These are phyloP conservation scores for Schrankia costaestrigalis DNA, from an alignment of 2,888 invertebrate genomes.

Conservation along the genomic window DNA sequence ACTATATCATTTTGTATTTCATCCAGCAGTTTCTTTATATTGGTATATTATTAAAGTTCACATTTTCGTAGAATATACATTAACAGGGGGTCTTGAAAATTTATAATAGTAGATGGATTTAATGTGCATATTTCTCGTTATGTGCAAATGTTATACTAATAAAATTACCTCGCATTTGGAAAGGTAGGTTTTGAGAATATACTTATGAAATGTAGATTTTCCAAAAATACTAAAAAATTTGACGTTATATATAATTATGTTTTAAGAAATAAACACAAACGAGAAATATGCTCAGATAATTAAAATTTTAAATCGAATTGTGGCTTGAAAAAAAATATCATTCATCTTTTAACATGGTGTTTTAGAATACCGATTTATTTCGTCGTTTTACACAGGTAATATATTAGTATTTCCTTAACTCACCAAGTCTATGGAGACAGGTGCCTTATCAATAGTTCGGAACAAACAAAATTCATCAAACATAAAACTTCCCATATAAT, in stretches of 20 bases:
- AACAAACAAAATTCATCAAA: conserved; percentile 20
- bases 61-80: conserved; percentile 57
- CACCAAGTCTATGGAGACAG: conserved; percentile 32
- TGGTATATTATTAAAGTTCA: conserved; percentile 33
- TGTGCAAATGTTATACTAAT: conserved; percentile 61
- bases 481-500: conserved; percentile 5
- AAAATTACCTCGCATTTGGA: conserved; percentile 80
- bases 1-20: conserved; percentile 41
- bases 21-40: conserved; percentile 33
- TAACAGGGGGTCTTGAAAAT: conserved; percentile 70
- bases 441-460: conserved; percentile 38
- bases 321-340: conserved; percentile 21
- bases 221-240: conserved; percentile 66
- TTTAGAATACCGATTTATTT: not conserved
- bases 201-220: conserved; percentile 60
- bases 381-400: not conserved
- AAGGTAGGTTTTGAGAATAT: conserved; percentile 78
- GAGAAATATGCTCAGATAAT: conserved; percentile 56
- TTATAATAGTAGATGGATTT: conserved; percentile 34
- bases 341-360: conserved; percentile 10
- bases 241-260: conserved; percentile 65
- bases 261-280: conserved; percentile 54
- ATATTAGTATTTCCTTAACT: conserved; percentile 17
- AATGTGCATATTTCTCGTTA: conserved; percentile 59
- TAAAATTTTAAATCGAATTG: conserved; percentile 17